phyloP scores from a whole-genome alignment of 2,888 invertebrate species.

The Xestobium rufovillosum region DNA sequence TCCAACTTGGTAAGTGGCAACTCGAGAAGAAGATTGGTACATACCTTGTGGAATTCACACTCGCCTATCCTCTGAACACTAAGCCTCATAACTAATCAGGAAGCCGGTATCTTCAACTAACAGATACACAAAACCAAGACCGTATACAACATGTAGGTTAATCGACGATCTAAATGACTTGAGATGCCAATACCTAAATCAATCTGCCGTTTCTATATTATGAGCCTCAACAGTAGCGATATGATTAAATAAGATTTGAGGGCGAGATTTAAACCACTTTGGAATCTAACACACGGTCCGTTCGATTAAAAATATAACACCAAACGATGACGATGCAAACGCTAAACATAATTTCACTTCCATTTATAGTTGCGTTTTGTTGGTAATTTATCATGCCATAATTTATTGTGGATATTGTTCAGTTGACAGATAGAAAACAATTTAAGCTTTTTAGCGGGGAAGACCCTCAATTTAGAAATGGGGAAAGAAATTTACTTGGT shows the following conservation, averaged over 20 bases:
- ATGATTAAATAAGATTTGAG: slow-evolving; percentile 29
- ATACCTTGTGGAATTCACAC: no score
- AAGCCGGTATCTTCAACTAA: no score
- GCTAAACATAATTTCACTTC: slow-evolving; percentile 34
- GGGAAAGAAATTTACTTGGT: no score
- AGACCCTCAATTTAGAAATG: no score
- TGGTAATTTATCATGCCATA: slow-evolving; percentile 37
- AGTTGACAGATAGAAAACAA: slow-evolving; percentile 36
- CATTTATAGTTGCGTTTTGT: slow-evolving; percentile 37
- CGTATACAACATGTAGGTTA: no score
- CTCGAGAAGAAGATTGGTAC: no score
- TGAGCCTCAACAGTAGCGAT: slow-evolving; percentile 31
- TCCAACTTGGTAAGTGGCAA: no score
- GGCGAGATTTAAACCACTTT: slow-evolving; percentile 29
- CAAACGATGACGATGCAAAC: slow-evolving; percentile 32
- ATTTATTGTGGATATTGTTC: slow-evolving; percentile 35
- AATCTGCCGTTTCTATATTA: slow-evolving; percentile 30
- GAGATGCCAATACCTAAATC: slow-evolving; percentile 33
- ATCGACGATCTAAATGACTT: slow-evolving; percentile 35
- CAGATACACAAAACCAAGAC: no score
- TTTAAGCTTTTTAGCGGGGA: no score
- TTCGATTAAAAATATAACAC: slow-evolving; percentile 36
- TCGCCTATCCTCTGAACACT: no score
- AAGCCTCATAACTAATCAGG: no score
- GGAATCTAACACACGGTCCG: slow-evolving; percentile 25